These are phyloP conservation scores for Leucania comma DNA, from an alignment of 2,888 invertebrate species.

Conservation along the genomic window DNA sequence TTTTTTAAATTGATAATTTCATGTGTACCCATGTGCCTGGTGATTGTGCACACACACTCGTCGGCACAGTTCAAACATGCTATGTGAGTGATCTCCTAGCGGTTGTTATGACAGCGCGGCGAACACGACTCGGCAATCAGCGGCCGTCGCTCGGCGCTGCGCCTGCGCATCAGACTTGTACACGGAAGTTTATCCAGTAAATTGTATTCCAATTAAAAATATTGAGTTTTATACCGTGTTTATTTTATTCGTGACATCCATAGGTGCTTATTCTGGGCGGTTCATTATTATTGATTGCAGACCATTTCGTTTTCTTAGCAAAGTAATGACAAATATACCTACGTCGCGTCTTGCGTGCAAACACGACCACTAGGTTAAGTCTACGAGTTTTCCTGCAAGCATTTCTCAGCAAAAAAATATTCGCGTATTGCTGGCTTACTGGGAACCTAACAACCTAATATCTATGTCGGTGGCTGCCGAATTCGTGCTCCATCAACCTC, in stretches of 20 bases:
- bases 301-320: neutral
- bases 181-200: constrained; percentile 44
- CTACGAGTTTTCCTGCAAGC: neutral
- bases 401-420: neutral
- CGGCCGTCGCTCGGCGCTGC: constrained; percentile 27
- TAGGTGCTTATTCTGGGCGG: neutral
- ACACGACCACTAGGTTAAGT: neutral
- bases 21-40: neutral
- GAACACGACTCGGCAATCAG: constrained; percentile 51
- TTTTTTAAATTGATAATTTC: neutral
- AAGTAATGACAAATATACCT: neutral
- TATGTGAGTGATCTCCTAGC: constrained; percentile 16
- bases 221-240: constrained; percentile 20
- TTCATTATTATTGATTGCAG: neutral
- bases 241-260: neutral
- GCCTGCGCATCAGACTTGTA: constrained; percentile 41
- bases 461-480: too few relatives aligned
- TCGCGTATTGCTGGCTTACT: too few relatives aligned
- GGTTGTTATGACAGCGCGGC: constrained; percentile 48
- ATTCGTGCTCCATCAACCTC: neutral
- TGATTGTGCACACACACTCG: neutral
- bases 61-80: constrained; percentile 14
- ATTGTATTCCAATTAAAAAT: neutral
- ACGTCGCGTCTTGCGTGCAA: neutral
- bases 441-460: too few relatives aligned